Percentiles rank a stretch among this genome's conserved stretches.
These are phyloP conservation scores for Smutsia gigantea DNA, from an alignment of 2,797 vertebrate species.

Conservation along the genomic window DNA sequence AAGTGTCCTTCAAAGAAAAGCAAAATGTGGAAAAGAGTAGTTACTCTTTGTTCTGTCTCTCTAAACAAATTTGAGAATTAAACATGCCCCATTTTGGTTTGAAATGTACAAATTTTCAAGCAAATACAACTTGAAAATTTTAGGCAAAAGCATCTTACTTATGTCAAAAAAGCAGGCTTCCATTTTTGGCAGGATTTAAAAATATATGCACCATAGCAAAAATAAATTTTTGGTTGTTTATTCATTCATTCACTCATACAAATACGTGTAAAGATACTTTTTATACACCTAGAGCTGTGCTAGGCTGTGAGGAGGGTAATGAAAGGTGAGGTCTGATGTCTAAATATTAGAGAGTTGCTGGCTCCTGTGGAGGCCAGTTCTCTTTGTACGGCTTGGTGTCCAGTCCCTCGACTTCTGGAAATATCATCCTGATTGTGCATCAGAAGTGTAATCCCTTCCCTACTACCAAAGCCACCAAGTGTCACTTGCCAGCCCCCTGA, in stretches of 20 bases:
- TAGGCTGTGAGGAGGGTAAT: neutral
- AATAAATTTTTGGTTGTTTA: neutral
- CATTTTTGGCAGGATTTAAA: neutral
- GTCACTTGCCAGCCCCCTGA: neutral
- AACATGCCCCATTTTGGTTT: neutral
- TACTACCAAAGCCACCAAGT: neutral
- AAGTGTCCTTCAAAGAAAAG: conserved; percentile 88
- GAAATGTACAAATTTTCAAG: neutral
- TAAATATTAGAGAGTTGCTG: neutral
- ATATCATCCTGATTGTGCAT: neutral
- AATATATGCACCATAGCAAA: neutral
- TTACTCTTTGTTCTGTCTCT: neutral
- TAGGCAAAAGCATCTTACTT: neutral
- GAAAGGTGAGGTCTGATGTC: neutral
- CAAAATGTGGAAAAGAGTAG: fast-evolving
- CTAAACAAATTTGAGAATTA: neutral
- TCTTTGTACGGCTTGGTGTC: neutral
- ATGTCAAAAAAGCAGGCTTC: neutral
- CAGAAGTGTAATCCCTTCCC: neutral
- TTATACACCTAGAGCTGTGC: neutral
- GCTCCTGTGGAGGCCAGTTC: neutral
- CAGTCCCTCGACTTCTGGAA: neutral
- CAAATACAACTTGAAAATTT: neutral
- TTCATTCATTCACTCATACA: neutral
- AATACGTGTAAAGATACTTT: neutral